Evolutionary conservation across 2,888 invertebrate genomes (phyloP).

Genomic region (Tetrapedia diversipes): DNA sequence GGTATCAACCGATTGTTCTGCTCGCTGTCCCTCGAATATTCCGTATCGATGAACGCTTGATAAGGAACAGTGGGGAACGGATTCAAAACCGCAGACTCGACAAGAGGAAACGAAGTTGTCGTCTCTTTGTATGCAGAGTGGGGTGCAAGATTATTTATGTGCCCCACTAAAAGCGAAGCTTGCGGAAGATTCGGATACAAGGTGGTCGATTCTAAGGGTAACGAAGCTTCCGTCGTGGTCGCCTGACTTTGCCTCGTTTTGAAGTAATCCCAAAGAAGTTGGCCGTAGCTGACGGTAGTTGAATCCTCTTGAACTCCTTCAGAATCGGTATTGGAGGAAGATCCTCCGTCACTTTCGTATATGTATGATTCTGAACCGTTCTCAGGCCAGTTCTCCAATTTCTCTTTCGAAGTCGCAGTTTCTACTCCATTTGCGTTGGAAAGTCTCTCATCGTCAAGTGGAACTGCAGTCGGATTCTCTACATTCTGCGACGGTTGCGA

Average conservation of each 20-base stretch:
- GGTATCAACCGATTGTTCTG: background rate
- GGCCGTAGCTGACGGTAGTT: constrained; percentile 66
- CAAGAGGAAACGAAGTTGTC: constrained; percentile 4
- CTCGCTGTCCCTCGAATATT: background rate
- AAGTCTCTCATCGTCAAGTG: background rate
- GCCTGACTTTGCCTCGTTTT: constrained; percentile 65
- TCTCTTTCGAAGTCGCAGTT: background rate
- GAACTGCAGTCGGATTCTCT: constrained; percentile 3
- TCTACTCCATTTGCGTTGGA: background rate
- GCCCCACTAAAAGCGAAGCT: background rate
- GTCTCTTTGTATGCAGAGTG: background rate
- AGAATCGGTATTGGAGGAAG: background rate
- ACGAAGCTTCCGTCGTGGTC: constrained; percentile 11
- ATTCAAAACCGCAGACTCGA: background rate
- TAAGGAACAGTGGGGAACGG: background rate
- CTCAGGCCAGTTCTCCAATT: background rate
- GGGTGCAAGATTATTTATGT: background rate
- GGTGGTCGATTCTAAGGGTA: constrained; percentile 41
- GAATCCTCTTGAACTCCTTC: constrained; percentile 16
- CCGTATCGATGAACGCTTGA: background rate
- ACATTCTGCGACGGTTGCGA: background rate
- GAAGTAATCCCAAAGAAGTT: constrained; percentile 73
- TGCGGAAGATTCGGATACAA: background rate
- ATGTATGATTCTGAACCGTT: background rate
- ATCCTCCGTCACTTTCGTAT: background rate